Base-by-base conservation (phyloP, 1,140 invertebrate species). In the Diabrotica virgifera region DNA sequence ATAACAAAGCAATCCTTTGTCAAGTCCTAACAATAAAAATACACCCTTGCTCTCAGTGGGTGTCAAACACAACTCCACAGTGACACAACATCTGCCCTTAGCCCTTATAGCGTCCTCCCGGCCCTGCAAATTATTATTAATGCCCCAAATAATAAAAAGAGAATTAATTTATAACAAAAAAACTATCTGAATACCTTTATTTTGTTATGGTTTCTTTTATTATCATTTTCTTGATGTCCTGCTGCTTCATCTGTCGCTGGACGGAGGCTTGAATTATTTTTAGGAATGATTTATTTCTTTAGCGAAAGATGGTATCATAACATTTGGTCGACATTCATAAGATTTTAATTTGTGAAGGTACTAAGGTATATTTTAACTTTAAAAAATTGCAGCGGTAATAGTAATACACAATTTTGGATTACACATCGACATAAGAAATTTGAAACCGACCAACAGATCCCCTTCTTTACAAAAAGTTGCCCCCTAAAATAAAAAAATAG, bases 31-130 rank as follows among this genome's bases (percentile, higher is more conserved):
- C 52, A 53, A 24, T 13, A 13, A 53, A 24, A 53, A 53, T 13
- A 53, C 52, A 13, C 52, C 52, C 52, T 53, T 53, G 52, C 52
- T 46, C 40, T 46, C 40, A 46, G 40, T 46, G 40, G 40, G 40
- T 46, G 40, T 46, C 40, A 46, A 46, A 46, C 40, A n/a, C 8
- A 46, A 46, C 40, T 46, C n/a, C 40, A 46, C 40, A 46, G 40
- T 46, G 40, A 46, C 40, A 46, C 40, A 46, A 46, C 40, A 46
- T 46, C 40, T 46, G 40, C 40, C 8, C 40, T 46, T 46, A 6
- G 40, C 40, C 40, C 40, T 46, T 46, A 46, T 46, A 46, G 40
- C 40, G 40, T 8, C n/a, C 40, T n/a, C n/a, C 1, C 24, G 24
- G 24, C n/a, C 8, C 40, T 46, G 40, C 40, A 46, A 46, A 46